phyloP scores from a whole-genome alignment of 2,888 invertebrate genomes.

The Hirtodrosophila trivittata region DNA sequence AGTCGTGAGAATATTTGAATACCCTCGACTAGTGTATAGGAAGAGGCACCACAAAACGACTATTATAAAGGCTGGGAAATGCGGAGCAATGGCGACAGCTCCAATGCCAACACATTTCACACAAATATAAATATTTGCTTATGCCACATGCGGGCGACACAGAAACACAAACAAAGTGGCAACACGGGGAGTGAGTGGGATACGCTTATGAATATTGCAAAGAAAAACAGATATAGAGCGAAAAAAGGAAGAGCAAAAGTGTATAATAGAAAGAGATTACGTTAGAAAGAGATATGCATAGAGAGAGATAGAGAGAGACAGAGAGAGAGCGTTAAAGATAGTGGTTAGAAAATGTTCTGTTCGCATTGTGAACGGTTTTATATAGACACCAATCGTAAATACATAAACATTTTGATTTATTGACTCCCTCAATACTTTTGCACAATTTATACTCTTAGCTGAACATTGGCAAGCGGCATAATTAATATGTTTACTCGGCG shows the following conservation, averaged over 20 bases:
- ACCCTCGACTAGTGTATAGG: conserved; percentile 1
- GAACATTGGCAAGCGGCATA: conserved; percentile 41
- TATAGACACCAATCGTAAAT: conserved; percentile 61
- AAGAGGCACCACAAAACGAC: conserved; percentile 27
- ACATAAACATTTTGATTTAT: conserved; percentile 70
- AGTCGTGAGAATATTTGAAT: conserved; percentile 30
- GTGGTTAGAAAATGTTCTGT: conserved; percentile 9
- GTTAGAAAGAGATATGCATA: not conserved
- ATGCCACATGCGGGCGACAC: conserved; percentile 64
- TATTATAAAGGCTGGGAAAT: conserved; percentile 29
- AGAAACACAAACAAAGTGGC: conserved; percentile 36
- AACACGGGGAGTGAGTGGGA: conserved; percentile 1
- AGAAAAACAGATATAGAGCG: conserved; percentile 19
- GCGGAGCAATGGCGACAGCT: conserved; percentile 26
- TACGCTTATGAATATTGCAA: conserved; percentile 60
- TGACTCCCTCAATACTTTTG: conserved; percentile 48
- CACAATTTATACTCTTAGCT: conserved; percentile 42
- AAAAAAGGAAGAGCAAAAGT: not conserved
- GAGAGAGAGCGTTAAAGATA: not conserved
- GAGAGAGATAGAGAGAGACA: not conserved
- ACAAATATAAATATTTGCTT: conserved; percentile 74
- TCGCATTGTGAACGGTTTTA: conserved; percentile 44
- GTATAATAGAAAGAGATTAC: not conserved
- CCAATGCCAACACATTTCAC: conserved; percentile 55
- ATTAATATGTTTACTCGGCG: conserved; percentile 67